A percentile compares a stretch with the other conserved stretches of the same genome.
Evolutionary conservation across 1,140 invertebrate species (phyloP).

Genomic region (Drosophila eugracilis): DNA sequence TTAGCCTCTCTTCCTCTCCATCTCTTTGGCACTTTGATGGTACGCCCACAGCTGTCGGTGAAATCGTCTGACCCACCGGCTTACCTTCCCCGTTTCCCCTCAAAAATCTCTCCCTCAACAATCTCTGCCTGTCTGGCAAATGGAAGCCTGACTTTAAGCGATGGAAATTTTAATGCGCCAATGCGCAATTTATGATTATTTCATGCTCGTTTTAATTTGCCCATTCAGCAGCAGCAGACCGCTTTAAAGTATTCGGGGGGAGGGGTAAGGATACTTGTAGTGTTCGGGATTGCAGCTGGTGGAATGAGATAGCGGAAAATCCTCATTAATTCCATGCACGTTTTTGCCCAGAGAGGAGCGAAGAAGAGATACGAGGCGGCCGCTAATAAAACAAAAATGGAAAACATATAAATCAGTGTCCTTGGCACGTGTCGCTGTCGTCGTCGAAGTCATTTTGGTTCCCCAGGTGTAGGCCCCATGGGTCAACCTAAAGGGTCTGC

Average conservation of each 20-base stretch:
- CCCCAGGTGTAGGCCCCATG: constrained; percentile 46
- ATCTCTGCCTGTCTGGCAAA: constrained; percentile 46
- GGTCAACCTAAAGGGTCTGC: constrained; percentile 49
- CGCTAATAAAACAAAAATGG: constrained; percentile 83
- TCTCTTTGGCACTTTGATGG: constrained; percentile 11
- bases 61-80: no score
- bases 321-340: constrained; percentile 79
- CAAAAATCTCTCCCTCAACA: no score
- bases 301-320: constrained; percentile 21
- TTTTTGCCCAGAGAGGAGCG: constrained; percentile 25
- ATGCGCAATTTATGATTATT: constrained; percentile 79
- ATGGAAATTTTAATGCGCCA: constrained; percentile 71
- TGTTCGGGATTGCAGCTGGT: constrained; percentile 8
- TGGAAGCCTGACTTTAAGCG: constrained; percentile 60
- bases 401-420: constrained; percentile 83
- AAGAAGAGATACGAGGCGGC: constrained; percentile 43
- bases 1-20: no score
- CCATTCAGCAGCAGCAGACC: constrained; percentile 58
- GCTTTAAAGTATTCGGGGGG: constrained; percentile 68
- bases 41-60: constrained; percentile 48
- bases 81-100: not conserved
- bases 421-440: constrained; percentile 75
- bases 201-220: constrained; percentile 75
- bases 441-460: constrained; percentile 54
- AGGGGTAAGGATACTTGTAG: constrained; percentile 14